These are phyloP conservation scores for Entelurus aequoreus DNA, from an alignment of 2,113 vertebrate genomes.

Conservation along the genomic window DNA sequence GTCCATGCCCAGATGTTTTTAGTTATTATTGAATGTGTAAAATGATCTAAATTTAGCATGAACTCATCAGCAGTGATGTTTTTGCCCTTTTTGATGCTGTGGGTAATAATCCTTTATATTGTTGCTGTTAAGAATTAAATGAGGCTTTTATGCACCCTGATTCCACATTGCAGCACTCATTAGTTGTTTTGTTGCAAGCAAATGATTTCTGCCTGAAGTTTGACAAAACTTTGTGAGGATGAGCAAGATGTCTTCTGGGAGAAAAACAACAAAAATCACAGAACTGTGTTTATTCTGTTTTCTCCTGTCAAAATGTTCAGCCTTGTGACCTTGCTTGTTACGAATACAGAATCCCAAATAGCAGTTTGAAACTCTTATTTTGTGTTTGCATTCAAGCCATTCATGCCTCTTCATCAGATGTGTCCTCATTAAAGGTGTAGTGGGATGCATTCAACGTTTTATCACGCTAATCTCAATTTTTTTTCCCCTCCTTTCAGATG, in stretches of 20 bases:
- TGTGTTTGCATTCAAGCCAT: slow-evolving; percentile 16
- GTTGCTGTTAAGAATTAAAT: slow-evolving; percentile 69
- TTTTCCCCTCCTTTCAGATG: slow-evolving; percentile 79
- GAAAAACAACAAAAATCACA: slow-evolving; percentile 7
- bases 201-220: slow-evolving; percentile 47
- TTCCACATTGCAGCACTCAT: slow-evolving; percentile 63
- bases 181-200: slow-evolving; percentile 60
- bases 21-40: too few relatives aligned
- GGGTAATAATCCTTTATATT: slow-evolving; percentile 71
- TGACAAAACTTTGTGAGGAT: slow-evolving; percentile 55
- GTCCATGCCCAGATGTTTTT: too few relatives aligned
- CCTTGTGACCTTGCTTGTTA: slow-evolving; percentile 18
- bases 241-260: slow-evolving; percentile 32
- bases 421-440: slow-evolving; percentile 46
- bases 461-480: slow-evolving; percentile 45
- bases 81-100: slow-evolving; percentile 53
- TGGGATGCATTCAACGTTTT: slow-evolving; percentile 33
- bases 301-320: slow-evolving; percentile 13
- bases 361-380: slow-evolving; percentile 11
- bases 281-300: background rate
- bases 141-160: slow-evolving; percentile 72
- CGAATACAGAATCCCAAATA: slow-evolving; percentile 1
- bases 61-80: background rate
- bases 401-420: slow-evolving; percentile 18
- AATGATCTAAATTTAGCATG: too few relatives aligned